Evolutionary conservation across 1,140 invertebrate genomes (phyloP).

Genomic region (Copidosoma floridanum): DNA sequence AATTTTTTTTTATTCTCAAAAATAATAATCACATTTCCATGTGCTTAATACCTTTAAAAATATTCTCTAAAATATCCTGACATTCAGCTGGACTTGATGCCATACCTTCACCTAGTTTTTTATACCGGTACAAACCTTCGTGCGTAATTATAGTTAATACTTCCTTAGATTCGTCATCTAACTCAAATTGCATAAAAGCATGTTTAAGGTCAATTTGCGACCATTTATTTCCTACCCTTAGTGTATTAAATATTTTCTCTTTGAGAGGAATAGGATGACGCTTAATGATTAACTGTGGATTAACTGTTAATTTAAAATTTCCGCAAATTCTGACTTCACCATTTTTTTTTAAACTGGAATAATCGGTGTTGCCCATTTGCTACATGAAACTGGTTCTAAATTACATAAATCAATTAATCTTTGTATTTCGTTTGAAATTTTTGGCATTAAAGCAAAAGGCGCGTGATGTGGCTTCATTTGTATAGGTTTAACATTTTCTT

Average conservation of each 20-base stretch:
- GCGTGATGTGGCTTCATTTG: slow-evolving; percentile 2
- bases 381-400: slow-evolving; percentile 23
- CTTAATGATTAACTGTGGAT: slow-evolving; percentile 22
- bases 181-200: slow-evolving; percentile 19
- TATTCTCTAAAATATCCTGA: slow-evolving; percentile 17
- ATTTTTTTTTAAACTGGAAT: slow-evolving; percentile 47
- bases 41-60: slow-evolving; percentile 37
- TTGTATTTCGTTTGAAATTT: slow-evolving; percentile 9
- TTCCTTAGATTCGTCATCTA: slow-evolving; percentile 13
- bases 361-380: slow-evolving; percentile 51
- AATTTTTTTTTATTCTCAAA: slow-evolving; percentile 27
- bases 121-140: slow-evolving; percentile 19
- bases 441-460: not conserved
- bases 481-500: slow-evolving; percentile 11
- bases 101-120: slow-evolving; percentile 13
- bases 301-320: slow-evolving; percentile 44
- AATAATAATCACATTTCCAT: slow-evolving; percentile 32
- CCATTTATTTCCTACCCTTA: slow-evolving; percentile 21
- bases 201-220: slow-evolving; percentile 31
- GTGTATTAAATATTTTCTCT: slow-evolving; percentile 22
- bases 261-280: slow-evolving; percentile 33
- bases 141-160: slow-evolving; percentile 40
- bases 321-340: slow-evolving; percentile 44
- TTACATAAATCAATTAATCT: slow-evolving; percentile 3
- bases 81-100: slow-evolving; percentile 16